Percentiles rank a stretch among this genome's conserved stretches.
Evolutionary conservation across 35 echinoderm and acorn worm genomes (phyloP).

Genomic region (Apostichopus parvimensis): DNA sequence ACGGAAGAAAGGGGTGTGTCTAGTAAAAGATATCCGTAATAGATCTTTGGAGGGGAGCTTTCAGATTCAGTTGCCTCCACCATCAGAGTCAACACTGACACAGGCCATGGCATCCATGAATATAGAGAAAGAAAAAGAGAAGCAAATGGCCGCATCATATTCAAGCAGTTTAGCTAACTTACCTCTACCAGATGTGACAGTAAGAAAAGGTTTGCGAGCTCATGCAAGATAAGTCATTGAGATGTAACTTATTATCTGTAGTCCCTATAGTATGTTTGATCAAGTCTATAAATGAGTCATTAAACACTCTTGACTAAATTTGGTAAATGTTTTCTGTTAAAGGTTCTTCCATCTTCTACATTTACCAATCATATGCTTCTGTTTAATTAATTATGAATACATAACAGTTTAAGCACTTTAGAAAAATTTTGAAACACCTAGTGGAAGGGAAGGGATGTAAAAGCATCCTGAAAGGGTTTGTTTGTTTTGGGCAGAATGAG

Average conservation of each 20-base stretch:
- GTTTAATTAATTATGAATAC: too few species aligned
- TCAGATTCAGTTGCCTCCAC: slow-evolving; percentile 5
- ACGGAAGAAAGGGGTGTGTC: background rate
- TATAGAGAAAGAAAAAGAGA: background rate
- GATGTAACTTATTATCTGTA: background rate
- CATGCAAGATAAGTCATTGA: slow-evolving; percentile 25
- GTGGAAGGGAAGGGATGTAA: too few species aligned
- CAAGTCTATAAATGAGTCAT: too few species aligned
- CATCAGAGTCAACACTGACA: slow-evolving; percentile 19
- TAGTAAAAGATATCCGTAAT: slow-evolving; percentile 11
- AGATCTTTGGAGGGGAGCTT: slow-evolving; percentile 7
- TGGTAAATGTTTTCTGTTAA: too few species aligned
- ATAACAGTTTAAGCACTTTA: too few species aligned
- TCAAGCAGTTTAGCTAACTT: background rate
- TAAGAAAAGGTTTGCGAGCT: slow-evolving; percentile 28
- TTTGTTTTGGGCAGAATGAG: too few species aligned
- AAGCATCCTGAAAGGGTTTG: too few species aligned
- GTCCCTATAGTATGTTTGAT: too few species aligned
- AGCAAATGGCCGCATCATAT: background rate
- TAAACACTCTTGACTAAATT: too few species aligned
- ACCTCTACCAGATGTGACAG: background rate
- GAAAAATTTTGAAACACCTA: too few species aligned
- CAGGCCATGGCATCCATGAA: slow-evolving; percentile 51
- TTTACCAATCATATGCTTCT: too few species aligned
- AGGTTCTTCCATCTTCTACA: too few species aligned